Conservation (phyloP, 35 echinoderm and acorn worm species). For the Eucidaris tribuloides region DNA sequence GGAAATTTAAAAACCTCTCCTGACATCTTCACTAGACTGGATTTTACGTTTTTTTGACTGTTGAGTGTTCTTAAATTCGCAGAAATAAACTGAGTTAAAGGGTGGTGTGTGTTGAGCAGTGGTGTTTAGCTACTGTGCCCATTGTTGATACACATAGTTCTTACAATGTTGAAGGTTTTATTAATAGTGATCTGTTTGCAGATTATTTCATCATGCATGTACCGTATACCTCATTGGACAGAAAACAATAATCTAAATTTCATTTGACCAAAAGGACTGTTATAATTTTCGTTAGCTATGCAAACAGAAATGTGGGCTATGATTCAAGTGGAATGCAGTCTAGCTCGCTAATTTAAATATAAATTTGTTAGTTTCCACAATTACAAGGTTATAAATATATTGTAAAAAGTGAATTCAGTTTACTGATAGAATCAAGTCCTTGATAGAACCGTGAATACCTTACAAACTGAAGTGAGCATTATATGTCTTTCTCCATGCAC, state of each 20-base stretch:
- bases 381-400: neutral
- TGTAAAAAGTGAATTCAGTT: neutral
- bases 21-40: too few relatives aligned
- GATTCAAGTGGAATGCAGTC: neutral
- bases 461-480: neutral
- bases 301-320: neutral
- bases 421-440: neutral
- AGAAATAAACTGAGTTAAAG: too few relatives aligned
- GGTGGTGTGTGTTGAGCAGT: too few relatives aligned
- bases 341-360: neutral
- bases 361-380: neutral
- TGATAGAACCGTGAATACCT: neutral
- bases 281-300: neutral
- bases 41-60: too few relatives aligned
- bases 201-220: too few relatives aligned
- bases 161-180: too few relatives aligned
- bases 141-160: too few relatives aligned
- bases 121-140: too few relatives aligned
- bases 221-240: too few relatives aligned
- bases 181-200: too few relatives aligned
- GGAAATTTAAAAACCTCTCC: too few relatives aligned
- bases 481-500: neutral
- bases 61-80: too few relatives aligned
- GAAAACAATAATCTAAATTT: neutral
- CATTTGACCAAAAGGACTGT: neutral